These are phyloP conservation scores for Pseudocheirus occidentalis DNA, from an alignment of 2,797 vertebrate species.

Conservation along the genomic window DNA sequence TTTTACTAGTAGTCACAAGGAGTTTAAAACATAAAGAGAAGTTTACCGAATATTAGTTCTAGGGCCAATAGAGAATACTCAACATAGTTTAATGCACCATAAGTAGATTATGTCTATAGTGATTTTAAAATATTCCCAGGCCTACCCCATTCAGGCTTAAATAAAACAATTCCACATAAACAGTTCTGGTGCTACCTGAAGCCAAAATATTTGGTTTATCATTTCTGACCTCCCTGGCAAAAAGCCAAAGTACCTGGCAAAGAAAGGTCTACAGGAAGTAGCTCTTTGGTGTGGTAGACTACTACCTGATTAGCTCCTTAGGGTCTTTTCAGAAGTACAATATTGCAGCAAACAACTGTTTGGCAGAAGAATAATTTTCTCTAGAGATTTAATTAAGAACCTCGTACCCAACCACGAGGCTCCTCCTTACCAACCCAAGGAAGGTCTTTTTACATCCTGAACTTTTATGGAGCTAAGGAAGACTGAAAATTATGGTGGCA, in stretches of 20 bases:
- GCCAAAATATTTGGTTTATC: not conserved
- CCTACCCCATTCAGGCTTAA: not conserved
- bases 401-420: not conserved
- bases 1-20: not conserved
- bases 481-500: not conserved
- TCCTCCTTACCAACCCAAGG: not conserved
- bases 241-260: not conserved
- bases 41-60: not conserved
- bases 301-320: not conserved
- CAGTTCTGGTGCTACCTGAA: not conserved
- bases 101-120: not conserved
- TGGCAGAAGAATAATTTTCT: not conserved
- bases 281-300: not conserved
- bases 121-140: not conserved
- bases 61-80: not conserved
- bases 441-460: not conserved
- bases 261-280: not conserved
- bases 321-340: not conserved
- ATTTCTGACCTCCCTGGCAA: not conserved
- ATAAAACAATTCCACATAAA: not conserved
- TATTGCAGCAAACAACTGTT: not conserved
- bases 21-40: not conserved
- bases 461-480: not conserved
- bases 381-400: not conserved
- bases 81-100: not conserved